Conservation (phyloP, 53 echinoderm and acorn worm species). For the Actinopyga echinites region DNA sequence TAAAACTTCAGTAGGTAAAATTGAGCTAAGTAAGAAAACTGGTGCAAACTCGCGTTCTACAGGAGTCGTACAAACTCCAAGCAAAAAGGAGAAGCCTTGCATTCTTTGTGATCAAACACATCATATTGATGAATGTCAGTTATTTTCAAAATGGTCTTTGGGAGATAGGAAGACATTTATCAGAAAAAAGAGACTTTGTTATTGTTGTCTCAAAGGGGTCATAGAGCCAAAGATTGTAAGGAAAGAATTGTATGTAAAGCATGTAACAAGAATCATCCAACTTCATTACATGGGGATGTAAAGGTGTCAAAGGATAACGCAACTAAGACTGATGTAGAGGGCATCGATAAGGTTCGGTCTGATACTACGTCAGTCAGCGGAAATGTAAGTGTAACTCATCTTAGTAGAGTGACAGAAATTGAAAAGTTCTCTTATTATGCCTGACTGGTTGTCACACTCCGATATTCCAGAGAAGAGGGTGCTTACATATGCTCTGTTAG, state of each 20-base stretch:
- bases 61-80: not conserved
- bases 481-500: constrained; percentile 51
- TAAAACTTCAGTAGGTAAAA: not conserved
- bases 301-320: too few species aligned
- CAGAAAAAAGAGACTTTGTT: constrained; percentile 39
- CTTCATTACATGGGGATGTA: constrained; percentile 44
- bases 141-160: not conserved
- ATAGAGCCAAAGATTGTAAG: constrained; percentile 47
- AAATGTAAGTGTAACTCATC: not conserved
- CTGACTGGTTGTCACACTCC: constrained; percentile 14
- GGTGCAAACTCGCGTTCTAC: not conserved
- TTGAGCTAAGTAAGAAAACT: not conserved
- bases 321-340: too few species aligned
- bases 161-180: constrained; percentile 13
- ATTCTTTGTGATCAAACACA: not conserved
- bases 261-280: constrained; percentile 55
- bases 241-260: constrained; percentile 35
- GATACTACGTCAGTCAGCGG: not conserved
- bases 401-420: not conserved
- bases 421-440: constrained; percentile 23
- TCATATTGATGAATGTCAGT: not conserved
- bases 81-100: not conserved
- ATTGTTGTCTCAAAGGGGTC: constrained; percentile 58
- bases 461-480: not conserved
- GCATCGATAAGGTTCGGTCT: constrained; percentile 18